Evolutionary conservation across 2,113 vertebrate genomes (phyloP).

Genomic region (Sceloporus undulatus): DNA sequence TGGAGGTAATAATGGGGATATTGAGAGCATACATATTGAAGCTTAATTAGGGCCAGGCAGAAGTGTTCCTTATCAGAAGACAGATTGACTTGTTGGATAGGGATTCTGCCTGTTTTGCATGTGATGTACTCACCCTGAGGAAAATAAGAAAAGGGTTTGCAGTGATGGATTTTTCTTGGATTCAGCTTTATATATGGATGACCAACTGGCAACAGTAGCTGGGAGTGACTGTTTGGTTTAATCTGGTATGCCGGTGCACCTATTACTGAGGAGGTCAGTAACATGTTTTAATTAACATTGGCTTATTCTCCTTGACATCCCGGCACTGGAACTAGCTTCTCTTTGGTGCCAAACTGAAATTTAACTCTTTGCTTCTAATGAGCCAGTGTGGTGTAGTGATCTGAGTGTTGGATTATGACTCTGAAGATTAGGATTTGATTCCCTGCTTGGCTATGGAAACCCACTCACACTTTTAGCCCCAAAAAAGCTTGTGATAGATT

Average conservation of each 20-base stretch:
- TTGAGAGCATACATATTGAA: neutral
- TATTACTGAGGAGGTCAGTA: neutral
- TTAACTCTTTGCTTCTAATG: too few relatives aligned
- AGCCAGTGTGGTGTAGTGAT: too few relatives aligned
- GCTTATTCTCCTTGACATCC: too few relatives aligned
- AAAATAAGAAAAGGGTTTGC: neutral
- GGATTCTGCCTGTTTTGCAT: neutral
- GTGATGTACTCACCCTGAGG: neutral
- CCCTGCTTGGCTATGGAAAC: too few relatives aligned
- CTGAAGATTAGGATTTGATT: too few relatives aligned
- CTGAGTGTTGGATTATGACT: too few relatives aligned
- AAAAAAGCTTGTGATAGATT: too few relatives aligned
- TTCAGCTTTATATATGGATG: neutral
- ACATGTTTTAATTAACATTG: too few relatives aligned
- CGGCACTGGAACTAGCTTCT: neutral
- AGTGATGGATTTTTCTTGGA: neutral
- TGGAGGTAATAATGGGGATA: too few relatives aligned
- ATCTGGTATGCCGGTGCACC: neutral
- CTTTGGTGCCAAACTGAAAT: neutral
- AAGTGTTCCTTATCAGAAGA: neutral
- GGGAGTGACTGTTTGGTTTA: neutral
- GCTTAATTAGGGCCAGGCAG: neutral
- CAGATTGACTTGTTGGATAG: neutral
- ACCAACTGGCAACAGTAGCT: neutral
- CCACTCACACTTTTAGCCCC: too few relatives aligned